Evolutionary conservation across 1,140 invertebrate genomes (phyloP), one percentile per base, ranked within the genome.

Genomic region (Pachyrhynchus sulphureomaculatus): DNA sequence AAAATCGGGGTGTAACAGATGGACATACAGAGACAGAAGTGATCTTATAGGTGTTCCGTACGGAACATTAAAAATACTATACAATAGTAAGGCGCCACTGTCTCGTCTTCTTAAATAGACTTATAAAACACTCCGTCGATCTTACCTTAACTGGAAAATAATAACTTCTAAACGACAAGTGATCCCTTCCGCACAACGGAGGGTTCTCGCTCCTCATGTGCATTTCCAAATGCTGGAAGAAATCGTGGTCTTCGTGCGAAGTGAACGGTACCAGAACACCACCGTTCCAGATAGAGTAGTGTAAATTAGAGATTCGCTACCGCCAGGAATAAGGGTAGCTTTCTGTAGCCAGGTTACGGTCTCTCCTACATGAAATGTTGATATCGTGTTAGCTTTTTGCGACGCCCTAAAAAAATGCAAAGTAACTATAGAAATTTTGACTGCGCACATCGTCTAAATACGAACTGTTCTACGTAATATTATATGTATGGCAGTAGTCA

Each of bases 211-310:
- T 93, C 36, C 98, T 81, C 95, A 99, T 96, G 76, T 99, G 96
- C 97, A 99, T 99, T 77, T 99, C 98, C 48, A 99, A 79, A 81
- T 99, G 94, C 77, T 99, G 96, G 80, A 99, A 99, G 73, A 99
- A 99, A 74, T 99, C 96, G 68, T 96, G 95, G 77, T 99, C 96
- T 81, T 99, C 97, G 72, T 96, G 89, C 23, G 95, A 97, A 0
- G 95, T 96, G 69, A 99, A 99, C 0, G 98, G 96, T 9, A 99
- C 92, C 3, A 99, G 80, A 32, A 98, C 95, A 1, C 97, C 98
- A 99, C 89, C 4, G 92, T 88, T 9, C 98, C 98, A 63, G 93
- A 96, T 0, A 99, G 72, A 0, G 97, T 99, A 0, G 95, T 93
- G 71, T 99, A 99, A 0, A 99, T 88, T 0, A 99, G 78, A 2